Conservation (phyloP, 2,113 vertebrate genomes). For the Daphoenositta chrysoptera region DNA sequence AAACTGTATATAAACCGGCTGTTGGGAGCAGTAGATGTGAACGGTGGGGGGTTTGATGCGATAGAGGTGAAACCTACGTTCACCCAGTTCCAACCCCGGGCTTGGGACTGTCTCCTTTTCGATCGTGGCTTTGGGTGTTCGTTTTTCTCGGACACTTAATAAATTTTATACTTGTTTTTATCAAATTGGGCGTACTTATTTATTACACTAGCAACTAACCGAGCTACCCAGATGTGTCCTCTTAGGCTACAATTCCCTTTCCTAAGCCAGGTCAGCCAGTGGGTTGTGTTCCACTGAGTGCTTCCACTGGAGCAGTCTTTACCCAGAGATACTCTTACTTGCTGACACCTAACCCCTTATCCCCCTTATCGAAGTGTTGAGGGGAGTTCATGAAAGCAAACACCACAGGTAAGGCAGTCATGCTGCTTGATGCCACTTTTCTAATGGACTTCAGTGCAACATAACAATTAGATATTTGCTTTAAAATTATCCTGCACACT, state of each 20-base stretch:
- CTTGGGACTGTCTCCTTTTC: no score
- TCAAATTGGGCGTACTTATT: no score
- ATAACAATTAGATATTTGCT: accelerated
- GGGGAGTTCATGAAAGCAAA: not conserved
- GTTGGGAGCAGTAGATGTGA: no score
- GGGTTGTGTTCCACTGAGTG: not conserved
- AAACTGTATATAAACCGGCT: no score
- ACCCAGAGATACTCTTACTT: not conserved
- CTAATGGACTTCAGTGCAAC: not conserved
- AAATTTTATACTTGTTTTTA: no score
- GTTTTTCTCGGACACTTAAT: no score
- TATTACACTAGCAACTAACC: not conserved
- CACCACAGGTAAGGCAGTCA: not conserved
- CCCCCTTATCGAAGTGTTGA: accelerated
- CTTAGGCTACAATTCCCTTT: not conserved
- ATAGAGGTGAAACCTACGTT: no score
- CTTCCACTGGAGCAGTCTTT: not conserved
- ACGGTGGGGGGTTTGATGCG: no score
- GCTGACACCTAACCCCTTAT: not conserved
- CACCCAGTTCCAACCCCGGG: no score
- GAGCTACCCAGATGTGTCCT: not conserved
- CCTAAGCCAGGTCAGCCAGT: not conserved
- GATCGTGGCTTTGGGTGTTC: no score
- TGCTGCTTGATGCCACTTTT: not conserved
- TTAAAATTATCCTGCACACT: not conserved